These are phyloP conservation scores for Lepidurus apus DNA, from an alignment of 1,140 invertebrate genomes.

Conservation along the genomic window DNA sequence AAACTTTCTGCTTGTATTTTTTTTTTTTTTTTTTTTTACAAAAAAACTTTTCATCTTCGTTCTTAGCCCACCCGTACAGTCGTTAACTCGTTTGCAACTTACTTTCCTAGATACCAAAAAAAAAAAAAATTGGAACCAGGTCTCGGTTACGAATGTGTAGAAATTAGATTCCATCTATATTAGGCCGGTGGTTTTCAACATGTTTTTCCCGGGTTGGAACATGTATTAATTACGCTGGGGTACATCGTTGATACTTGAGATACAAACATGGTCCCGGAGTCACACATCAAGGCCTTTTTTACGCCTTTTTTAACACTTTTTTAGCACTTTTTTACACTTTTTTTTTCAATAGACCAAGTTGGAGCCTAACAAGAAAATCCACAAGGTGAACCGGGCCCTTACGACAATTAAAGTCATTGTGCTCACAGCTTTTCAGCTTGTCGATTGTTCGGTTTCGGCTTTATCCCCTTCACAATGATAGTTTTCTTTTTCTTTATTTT, in stretches of 20 bases:
- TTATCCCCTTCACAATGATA: background rate
- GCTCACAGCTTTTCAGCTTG: constrained; percentile 15
- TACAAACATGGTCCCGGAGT: background rate
- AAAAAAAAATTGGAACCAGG: background rate
- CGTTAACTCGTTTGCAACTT: constrained; percentile 4
- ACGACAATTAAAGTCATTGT: constrained; percentile 22
- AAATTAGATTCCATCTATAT: background rate
- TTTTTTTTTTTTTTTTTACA: no score
- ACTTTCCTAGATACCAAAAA: background rate
- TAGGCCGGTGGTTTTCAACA: background rate
- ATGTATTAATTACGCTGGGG: background rate
- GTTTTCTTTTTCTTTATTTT: background rate
- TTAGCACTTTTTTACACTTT: no score
- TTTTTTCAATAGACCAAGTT: background rate
- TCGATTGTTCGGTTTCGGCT: background rate
- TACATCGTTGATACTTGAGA: background rate
- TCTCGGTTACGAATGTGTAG: background rate
- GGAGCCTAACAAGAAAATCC: background rate
- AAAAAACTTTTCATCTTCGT: no score
- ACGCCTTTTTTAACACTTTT: no score
- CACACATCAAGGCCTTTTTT: background rate
- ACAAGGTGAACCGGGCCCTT: constrained; percentile 13
- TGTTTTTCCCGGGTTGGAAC: background rate
- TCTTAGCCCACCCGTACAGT: no score
- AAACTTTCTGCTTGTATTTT: no score